A percentile compares a stretch with the other conserved stretches of the same genome.
These are phyloP conservation scores for Tetropium fuscum DNA, from an alignment of 2,888 invertebrate species.

Conservation along the genomic window DNA sequence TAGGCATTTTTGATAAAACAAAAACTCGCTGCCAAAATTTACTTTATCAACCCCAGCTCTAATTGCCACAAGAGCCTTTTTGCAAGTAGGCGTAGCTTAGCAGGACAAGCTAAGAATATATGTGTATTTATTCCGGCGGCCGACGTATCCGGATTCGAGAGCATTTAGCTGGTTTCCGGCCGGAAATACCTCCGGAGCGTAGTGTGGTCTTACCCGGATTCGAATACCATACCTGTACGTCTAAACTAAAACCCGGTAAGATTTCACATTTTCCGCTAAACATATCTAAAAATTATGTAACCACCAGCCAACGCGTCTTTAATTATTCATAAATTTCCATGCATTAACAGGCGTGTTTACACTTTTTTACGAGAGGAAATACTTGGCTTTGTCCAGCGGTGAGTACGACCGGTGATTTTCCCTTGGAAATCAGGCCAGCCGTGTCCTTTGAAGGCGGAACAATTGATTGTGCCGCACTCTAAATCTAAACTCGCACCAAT, in stretches of 20 bases:
- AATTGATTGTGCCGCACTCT: no score
- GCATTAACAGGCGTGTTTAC: no score
- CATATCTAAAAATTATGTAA: conserved; percentile 19
- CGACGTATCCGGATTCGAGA: conserved; percentile 61
- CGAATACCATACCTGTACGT: conserved; percentile 42
- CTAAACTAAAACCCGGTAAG: conserved; percentile 15
- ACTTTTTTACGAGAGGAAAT: no score
- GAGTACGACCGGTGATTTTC: no score
- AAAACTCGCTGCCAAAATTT: no score
- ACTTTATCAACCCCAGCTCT: conserved; percentile 8
- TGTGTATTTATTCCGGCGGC: conserved; percentile 62
- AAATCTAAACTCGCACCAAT: conserved; percentile 26
- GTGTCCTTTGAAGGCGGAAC: no score
- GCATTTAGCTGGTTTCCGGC: conserved; percentile 63
- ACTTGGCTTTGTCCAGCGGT: no score
- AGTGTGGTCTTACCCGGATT: conserved; percentile 58
- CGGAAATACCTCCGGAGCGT: conserved; percentile 59
- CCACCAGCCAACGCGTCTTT: conserved; percentile 2
- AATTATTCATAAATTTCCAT: conserved; percentile 4
- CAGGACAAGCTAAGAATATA: conserved; percentile 52
- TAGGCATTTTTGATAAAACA: no score
- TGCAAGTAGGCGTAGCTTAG: conserved; percentile 19
- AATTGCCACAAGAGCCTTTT: conserved; percentile 20
- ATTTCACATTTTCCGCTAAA: conserved; percentile 9
- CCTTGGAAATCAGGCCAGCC: no score